These are phyloP conservation scores for Coelopa pilipes DNA, from an alignment of 2,888 invertebrate species.

Conservation along the genomic window DNA sequence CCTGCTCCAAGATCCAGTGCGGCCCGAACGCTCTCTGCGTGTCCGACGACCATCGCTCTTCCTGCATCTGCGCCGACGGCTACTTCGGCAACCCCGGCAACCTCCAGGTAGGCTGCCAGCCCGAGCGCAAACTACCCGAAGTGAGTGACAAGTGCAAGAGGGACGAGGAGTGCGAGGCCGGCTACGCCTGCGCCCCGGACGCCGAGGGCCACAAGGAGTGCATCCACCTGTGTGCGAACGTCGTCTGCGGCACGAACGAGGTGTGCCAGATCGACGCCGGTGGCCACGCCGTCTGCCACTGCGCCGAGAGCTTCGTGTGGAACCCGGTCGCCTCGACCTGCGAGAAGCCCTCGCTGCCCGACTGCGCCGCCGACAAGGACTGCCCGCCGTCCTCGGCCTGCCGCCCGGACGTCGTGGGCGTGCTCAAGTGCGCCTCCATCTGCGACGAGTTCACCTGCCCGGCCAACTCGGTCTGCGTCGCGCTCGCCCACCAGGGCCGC, in stretches of 20 bases:
- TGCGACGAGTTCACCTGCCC: conserved; percentile 88
- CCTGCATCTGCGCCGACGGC: conserved; percentile 86
- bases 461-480: conserved; percentile 82
- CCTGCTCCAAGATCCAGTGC: conserved; percentile 87
- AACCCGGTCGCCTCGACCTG: conserved; percentile 84
- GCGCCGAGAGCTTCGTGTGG: conserved; percentile 82
- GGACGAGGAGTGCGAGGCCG: conserved; percentile 78
- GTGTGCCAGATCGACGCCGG: conserved; percentile 76
- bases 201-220: conserved; percentile 76
- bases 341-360: conserved; percentile 88
- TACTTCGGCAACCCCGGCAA: conserved; percentile 86
- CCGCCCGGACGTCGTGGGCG: conserved; percentile 84
- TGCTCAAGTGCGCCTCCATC: conserved; percentile 82
- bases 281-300: conserved; percentile 81
- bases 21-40: conserved; percentile 91
- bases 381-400: conserved; percentile 79
- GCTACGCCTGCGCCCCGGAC: conserved; percentile 76
- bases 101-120: conserved; percentile 81
- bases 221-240: conserved; percentile 80
- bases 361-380: conserved; percentile 77
- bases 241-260: conserved; percentile 86
- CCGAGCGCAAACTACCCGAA: conserved; percentile 71
- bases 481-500: conserved; percentile 77
- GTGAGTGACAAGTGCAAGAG: conserved; percentile 74
- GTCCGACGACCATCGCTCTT: conserved; percentile 84